Conservation (phyloP, 1,140 invertebrate genomes). For the Goniozus legneri region DNA sequence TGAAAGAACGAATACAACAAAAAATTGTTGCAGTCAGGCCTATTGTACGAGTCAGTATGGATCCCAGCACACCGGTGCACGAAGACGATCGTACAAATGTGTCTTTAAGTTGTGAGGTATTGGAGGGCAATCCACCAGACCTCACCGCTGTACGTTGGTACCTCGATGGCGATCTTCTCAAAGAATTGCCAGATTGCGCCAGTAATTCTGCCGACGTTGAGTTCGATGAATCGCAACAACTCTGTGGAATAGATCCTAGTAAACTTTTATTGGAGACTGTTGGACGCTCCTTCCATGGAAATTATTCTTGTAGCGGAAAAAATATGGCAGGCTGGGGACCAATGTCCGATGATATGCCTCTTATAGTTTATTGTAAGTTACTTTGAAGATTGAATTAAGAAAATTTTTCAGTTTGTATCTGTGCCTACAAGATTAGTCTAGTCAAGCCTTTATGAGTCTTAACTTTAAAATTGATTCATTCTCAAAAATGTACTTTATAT, state of each 20-base stretch:
- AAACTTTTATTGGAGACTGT: constrained; percentile 78
- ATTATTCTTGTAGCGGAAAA: constrained; percentile 84
- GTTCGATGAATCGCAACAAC: constrained; percentile 45
- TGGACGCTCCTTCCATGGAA: constrained; percentile 81
- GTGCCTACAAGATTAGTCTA: no score
- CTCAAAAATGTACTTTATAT: no score
- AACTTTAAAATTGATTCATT: no score
- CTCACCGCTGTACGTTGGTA: constrained; percentile 76
- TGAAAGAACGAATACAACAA: no score
- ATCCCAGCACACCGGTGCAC: constrained; percentile 69
- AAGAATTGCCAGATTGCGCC: constrained; percentile 80
- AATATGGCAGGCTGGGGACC: constrained; percentile 84
- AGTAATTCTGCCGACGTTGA: constrained; percentile 51
- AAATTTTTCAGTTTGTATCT: no score
- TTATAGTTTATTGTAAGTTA: constrained; percentile 73
- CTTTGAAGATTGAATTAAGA: neutral
- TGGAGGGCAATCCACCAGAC: constrained; percentile 64
- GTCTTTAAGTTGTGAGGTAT: constrained; percentile 75
- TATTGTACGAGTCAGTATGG: constrained; percentile 72
- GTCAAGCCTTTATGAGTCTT: no score
- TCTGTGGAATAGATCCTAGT: constrained; percentile 82
- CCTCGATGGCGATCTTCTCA: constrained; percentile 75
- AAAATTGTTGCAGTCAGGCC: constrained; percentile 77
- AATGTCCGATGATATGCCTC: constrained; percentile 67
- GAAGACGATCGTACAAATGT: constrained; percentile 79